Base-by-base conservation (phyloP, 2,888 invertebrate genomes). In the Junonia oenone region DNA sequence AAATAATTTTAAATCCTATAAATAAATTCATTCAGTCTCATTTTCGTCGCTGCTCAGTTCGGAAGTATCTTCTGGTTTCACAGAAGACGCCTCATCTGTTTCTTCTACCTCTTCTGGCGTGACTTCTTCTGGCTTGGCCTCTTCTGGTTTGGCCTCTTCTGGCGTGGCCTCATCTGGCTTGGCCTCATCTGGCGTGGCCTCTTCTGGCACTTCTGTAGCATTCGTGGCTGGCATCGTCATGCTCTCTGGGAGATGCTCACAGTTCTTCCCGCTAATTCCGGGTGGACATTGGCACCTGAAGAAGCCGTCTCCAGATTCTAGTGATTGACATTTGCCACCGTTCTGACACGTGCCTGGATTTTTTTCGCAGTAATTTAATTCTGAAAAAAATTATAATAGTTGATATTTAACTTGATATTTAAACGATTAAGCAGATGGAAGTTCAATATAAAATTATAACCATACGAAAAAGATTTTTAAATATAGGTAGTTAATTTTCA, bases 361-460 rank as follows among this genome's bases (percentile, higher is more conserved):
- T 58, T 94, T 94, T 55, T 95, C 95, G 86, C 98, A 98, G 84
- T 94, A 96, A 68, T 94, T 96, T 52, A 97, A 84, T 73, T 95
- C 97, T 95, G 84, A 22, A 82, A 82, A n/a, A n/a, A n/a, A n/a
- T n/a, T n/a, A n/a, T n/a, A n/a, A n/a, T n/a, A n/a, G n/a, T n/a
- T n/a, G n/a, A n/a, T n/a, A n/a, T n/a, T n/a, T n/a, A n/a, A n/a
- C n/a, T n/a, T n/a, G n/a, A n/a, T n/a, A n/a, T n/a, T n/a, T n/a
- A n/a, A n/a, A n/a, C n/a, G n/a, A n/a, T n/a, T n/a, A n/a, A n/a
- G n/a, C n/a, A n/a, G n/a, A n/a, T n/a, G n/a, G n/a, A n/a, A n/a
- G n/a, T n/a, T n/a, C n/a, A n/a, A n/a, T n/a, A n/a, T n/a, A n/a
- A n/a, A n/a, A n/a, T n/a, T n/a, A n/a, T n/a, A n/a, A n/a, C n/a